Evolutionary conservation across 2,888 invertebrate species (phyloP).

Genomic region (Hesperia comma): DNA sequence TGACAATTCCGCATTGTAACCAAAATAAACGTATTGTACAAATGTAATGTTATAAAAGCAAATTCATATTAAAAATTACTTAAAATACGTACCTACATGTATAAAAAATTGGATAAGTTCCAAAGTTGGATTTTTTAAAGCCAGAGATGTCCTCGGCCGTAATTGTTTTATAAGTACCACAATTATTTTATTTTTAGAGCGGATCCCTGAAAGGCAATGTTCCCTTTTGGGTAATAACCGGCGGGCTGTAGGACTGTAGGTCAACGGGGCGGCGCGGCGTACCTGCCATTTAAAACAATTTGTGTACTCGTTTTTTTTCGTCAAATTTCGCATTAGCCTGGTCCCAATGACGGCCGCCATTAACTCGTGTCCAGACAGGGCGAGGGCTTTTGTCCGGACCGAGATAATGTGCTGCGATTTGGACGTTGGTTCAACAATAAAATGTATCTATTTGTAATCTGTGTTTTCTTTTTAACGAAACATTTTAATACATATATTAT

Average conservation of each 20-base stretch:
- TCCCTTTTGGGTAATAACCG: constrained; percentile 63
- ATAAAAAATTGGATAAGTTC: too few relatives aligned
- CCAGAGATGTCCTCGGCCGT: constrained; percentile 20
- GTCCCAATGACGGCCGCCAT: constrained; percentile 65
- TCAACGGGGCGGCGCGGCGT: constrained; percentile 73
- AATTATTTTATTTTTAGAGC: constrained; percentile 43
- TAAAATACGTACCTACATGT: too few relatives aligned
- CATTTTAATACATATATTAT: too few relatives aligned
- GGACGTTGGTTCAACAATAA: neutral
- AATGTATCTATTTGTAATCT: neutral
- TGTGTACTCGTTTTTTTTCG: constrained; percentile 67
- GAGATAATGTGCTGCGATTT: constrained; percentile 5
- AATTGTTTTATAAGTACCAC: constrained; percentile 45
- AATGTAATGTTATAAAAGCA: too few relatives aligned
- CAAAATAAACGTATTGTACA: too few relatives aligned
- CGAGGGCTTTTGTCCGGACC: constrained; percentile 19
- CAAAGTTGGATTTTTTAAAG: neutral
- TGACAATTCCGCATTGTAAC: too few relatives aligned
- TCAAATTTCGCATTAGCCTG: constrained; percentile 62
- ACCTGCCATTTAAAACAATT: constrained; percentile 83
- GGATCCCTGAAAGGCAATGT: constrained; percentile 40
- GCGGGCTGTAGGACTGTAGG: constrained; percentile 80
- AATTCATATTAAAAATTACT: too few relatives aligned
- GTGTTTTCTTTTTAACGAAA: too few relatives aligned
- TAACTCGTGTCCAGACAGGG: constrained; percentile 59